Evolutionary conservation across 2,797 vertebrate genomes (phyloP).

Genomic region (Cyprinodon diabolis): DNA sequence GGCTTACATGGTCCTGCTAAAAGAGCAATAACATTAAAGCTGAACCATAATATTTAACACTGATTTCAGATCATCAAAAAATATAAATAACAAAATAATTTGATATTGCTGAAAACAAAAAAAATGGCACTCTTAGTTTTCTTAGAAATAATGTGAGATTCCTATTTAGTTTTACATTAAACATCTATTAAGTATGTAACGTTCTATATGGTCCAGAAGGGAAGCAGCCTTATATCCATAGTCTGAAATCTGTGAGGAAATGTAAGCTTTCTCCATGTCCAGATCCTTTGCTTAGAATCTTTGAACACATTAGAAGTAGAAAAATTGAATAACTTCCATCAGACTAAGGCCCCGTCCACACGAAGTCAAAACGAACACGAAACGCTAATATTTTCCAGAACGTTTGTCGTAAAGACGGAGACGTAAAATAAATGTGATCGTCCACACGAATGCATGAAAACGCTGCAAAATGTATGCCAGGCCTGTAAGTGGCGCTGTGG

Average conservation of each 20-base stretch:
- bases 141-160: too few relatives aligned
- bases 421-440: too few relatives aligned
- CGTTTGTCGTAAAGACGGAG: too few relatives aligned
- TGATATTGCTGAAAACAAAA: not conserved
- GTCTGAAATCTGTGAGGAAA: not conserved
- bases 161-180: not conserved
- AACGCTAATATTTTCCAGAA: too few relatives aligned
- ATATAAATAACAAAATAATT: not conserved
- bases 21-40: not conserved
- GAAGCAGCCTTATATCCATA: not conserved
- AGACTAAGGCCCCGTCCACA: too few relatives aligned
- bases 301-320: not conserved
- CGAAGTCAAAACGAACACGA: too few relatives aligned
- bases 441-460: too few relatives aligned
- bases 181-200: not conserved
- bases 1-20: not conserved
- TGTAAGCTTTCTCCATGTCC: not conserved
- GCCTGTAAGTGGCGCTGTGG: too few relatives aligned
- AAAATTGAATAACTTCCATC: not conserved
- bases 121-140: too few relatives aligned
- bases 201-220: not conserved
- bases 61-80: not conserved
- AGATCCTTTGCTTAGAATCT: not conserved
- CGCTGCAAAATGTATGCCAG: too few relatives aligned
- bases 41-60: not conserved